These are phyloP conservation scores for Serranus cabrilla DNA, from an alignment of 2,797 vertebrate genomes.

Conservation along the genomic window DNA sequence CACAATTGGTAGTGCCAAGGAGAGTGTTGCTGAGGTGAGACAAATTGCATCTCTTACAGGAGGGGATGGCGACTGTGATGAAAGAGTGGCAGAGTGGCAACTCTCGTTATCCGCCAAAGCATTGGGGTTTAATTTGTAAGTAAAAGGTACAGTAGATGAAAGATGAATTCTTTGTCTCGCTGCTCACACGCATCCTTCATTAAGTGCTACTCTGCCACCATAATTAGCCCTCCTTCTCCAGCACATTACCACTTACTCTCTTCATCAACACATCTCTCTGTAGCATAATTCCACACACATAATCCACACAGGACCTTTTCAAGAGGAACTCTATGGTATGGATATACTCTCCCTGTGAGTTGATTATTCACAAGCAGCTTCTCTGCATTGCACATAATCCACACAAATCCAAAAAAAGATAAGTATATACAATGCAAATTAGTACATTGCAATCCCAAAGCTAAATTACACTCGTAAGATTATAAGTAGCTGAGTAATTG, in stretches of 20 bases:
- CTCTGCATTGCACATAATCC: constrained; percentile 40
- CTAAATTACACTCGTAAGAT: constrained; percentile 65
- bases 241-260: constrained; percentile 32
- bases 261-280: constrained; percentile 44
- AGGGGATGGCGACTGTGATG: constrained; percentile 45
- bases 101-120: constrained; percentile 36
- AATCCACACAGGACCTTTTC: constrained; percentile 44
- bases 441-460: constrained; percentile 58
- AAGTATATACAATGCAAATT: constrained; percentile 69
- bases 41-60: constrained; percentile 58
- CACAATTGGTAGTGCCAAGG: constrained; percentile 69
- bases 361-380: constrained; percentile 54
- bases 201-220: constrained; percentile 44
- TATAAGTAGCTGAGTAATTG: constrained; percentile 77
- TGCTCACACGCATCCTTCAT: constrained; percentile 46
- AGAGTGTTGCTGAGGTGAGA: constrained; percentile 66
- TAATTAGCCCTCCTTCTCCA: constrained; percentile 54
- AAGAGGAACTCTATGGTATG: constrained; percentile 21
- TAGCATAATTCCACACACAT: constrained; percentile 20
- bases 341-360: constrained; percentile 33
- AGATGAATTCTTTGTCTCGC: constrained; percentile 51
- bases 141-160: constrained; percentile 48
- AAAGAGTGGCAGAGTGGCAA: constrained; percentile 49
- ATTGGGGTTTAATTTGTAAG: constrained; percentile 52
- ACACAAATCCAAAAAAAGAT: constrained; percentile 39